Percentiles rank a stretch among this genome's conserved stretches.
phyloP scores from a whole-genome alignment of 2,797 vertebrate genomes.

The Parambassis ranga region DNA sequence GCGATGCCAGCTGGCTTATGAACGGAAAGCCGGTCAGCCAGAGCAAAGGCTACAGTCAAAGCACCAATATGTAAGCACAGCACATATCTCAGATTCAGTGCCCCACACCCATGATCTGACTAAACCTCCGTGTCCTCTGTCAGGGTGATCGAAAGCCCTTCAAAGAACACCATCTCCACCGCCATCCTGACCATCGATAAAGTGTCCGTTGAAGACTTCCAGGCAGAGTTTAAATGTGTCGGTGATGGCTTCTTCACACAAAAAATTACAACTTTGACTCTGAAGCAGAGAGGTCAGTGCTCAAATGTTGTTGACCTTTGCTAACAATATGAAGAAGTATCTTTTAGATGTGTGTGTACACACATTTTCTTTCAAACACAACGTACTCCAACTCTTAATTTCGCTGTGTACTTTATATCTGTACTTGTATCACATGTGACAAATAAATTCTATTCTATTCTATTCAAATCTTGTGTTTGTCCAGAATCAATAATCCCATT shows the following conservation, averaged over 20 bases:
- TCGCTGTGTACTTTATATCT: no score
- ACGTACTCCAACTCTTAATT: no score
- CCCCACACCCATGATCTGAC: no score
- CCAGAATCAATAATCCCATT: conserved; percentile 53
- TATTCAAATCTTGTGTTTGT: background rate
- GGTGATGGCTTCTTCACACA: accelerated
- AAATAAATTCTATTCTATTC: background rate
- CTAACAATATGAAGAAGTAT: background rate
- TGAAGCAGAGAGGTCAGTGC: conserved; percentile 51
- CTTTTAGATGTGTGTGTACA: no score
- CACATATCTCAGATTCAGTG: no score
- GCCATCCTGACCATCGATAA: conserved; percentile 62
- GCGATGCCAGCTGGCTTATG: conserved; percentile 55
- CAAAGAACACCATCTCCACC: conserved; percentile 19
- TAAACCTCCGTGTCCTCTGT: conserved; percentile 1
- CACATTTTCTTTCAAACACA: background rate
- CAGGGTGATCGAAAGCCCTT: background rate
- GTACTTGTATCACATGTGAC: no score
- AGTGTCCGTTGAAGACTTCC: conserved; percentile 71
- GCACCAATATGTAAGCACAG: background rate
- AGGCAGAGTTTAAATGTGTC: conserved; percentile 61
- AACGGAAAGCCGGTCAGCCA: accelerated
- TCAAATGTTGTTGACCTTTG: background rate
- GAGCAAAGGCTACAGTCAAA: background rate
- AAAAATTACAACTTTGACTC: conserved; percentile 6